Base-by-base conservation (phyloP, 2,113 vertebrate genomes). In the Cynocephalus volans region DNA sequence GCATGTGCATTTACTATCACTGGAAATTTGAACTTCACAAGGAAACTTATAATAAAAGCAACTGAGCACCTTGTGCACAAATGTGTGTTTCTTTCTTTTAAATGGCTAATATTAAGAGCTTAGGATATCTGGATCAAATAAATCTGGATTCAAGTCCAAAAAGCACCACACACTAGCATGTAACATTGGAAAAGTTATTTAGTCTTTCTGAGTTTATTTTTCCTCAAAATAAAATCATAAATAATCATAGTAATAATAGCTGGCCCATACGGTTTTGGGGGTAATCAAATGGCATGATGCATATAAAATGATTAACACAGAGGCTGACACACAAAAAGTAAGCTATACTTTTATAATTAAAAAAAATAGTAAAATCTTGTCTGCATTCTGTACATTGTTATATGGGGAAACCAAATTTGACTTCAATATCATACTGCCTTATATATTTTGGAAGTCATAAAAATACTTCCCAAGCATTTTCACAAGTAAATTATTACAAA, bases 401-500 rank as follows among this genome's bases (percentile, higher is more conserved):
- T 23, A 80, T 41, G 50, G 21, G 48, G 52, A 96, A 86, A 56
- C 5, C 65, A 72, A 88, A 64, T 65, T 14, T 91, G n/a, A 83
- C 15, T 58, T 88, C 33, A 72, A 28, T 56, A 36, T 90, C 3
- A 62, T 69, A 69, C 36, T 69, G 21, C 17, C 12, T 54, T 76
- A 75, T 33, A 23, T 24, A 79, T 73, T 90, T 80, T 72, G 1
- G 21, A 96, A 93, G n/a, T 48, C 87, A 90, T 7, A 87, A 69
- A 70, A 88, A 84, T 41, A 41, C 26, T 62, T 89, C 9, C 52
- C 76, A 86, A 77, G 76, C 24, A 72, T 65, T 95, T 95, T 82
- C 5, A 85, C 21, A 41, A 90, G 48, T 93, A 58, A 3, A 19
- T 87, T 28, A 91, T 62, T 77, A 33, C 3, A 88, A 33, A 11